Base-by-base conservation (phyloP, 2,888 invertebrate species). In the Agrotis puta region DNA sequence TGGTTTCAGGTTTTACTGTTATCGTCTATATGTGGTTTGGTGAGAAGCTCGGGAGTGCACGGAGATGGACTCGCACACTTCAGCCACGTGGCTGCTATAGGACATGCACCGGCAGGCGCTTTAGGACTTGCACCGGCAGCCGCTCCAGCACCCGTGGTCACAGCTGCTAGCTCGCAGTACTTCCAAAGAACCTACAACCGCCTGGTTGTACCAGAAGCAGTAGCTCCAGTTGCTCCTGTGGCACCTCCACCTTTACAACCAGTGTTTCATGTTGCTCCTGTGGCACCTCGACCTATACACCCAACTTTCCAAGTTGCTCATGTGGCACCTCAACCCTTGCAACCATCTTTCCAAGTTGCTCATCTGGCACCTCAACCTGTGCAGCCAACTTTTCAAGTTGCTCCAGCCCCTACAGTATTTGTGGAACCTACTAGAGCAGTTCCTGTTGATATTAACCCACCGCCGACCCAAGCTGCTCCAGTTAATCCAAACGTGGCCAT, bases 131-230 rank as follows among this genome's bases (percentile, higher is more conserved):
- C 70, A n/a, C 83, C 89, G 5, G 81, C 83, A 27, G 88, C 81
- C 3, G 70, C 85, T n/a, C 76, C 72, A 50, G 94, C 96, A 1
- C 97, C 97, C 14, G 95, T 97, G 50, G 97, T 97, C 7, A 97
- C 97, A 0, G 97, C 97, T 2, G 96, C 97, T 68, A 97, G 97
- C 88, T 97, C 97, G 56, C 97, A 98, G 89, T 97, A 97, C 75
- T 95, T 97, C 82, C 96, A 97, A 64, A 96, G 97, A 80, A 97
- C 96, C 57, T 97, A 97, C 92, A 97, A 97, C 87, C 93, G 92
- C 43, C 88, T 95, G 53, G 91, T 96, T 4, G 91, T 92, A 13
- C 92, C 93, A 53, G 79, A 70, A 69, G 68, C 53, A 14, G 79
- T 80, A 24, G 78, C 76, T 39, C 76, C 88, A 20, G 74, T 81